These are phyloP conservation scores for Bradypus variegatus DNA, from an alignment of 2,797 vertebrate species.

Conservation along the genomic window DNA sequence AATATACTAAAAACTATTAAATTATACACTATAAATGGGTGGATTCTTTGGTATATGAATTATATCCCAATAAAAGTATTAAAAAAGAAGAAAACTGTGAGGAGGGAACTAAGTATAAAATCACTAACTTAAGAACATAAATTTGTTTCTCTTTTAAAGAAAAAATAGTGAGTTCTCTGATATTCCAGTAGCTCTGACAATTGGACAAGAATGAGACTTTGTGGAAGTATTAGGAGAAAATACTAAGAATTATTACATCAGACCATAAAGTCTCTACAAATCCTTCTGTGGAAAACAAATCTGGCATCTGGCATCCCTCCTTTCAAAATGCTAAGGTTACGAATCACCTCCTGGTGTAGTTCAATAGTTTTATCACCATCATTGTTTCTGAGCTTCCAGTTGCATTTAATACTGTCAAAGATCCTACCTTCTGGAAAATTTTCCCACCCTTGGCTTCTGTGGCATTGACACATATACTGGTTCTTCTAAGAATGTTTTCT, in stretches of 20 bases:
- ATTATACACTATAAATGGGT: neutral
- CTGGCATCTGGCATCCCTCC: neutral
- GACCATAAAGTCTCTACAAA: slow-evolving; percentile 31
- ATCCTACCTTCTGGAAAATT: neutral
- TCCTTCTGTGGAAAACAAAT: slow-evolving; percentile 13
- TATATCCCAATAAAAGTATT: neutral
- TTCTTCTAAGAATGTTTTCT: slow-evolving; percentile 35
- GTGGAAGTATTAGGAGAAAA: slow-evolving; percentile 10
- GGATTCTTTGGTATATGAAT: neutral
- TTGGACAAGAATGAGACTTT: slow-evolving; percentile 26
- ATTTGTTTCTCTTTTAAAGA: neutral
- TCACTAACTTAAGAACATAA: neutral
- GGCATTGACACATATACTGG: neutral
- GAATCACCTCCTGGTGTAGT: slow-evolving; percentile 10
- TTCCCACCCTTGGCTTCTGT: slow-evolving; percentile 38
- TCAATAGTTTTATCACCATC: slow-evolving; percentile 25
- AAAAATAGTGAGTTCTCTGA: neutral
- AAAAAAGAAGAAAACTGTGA: neutral
- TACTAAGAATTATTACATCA: slow-evolving; percentile 33
- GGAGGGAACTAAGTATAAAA: neutral
- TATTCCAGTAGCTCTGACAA: slow-evolving; percentile 26
- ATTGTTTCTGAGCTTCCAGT: slow-evolving; percentile 26
- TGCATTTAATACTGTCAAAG: neutral
- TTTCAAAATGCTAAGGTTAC: slow-evolving; percentile 39
- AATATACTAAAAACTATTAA: slow-evolving; percentile 2